Evolutionary conservation across 2,888 invertebrate species (phyloP).

Genomic region (Cartodere bifasciata): DNA sequence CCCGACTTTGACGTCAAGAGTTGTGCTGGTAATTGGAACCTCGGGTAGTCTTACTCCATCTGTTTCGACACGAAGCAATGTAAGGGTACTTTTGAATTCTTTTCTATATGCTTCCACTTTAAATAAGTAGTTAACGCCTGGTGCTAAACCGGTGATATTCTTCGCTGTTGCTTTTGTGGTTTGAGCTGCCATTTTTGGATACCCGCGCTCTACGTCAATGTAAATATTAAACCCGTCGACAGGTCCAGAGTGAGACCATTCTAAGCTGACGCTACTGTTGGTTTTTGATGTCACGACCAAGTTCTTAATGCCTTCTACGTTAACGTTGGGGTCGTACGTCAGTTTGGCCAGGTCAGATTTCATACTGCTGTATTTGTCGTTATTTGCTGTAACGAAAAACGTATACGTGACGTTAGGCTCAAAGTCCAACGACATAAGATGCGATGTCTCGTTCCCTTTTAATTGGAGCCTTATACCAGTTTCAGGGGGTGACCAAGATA

Average conservation of each 20-base stretch:
- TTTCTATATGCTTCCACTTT: conserved; percentile 47
- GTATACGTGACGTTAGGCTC: conserved; percentile 48
- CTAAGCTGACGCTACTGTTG: conserved; percentile 41
- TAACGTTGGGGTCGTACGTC: conserved; percentile 50
- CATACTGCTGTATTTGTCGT: conserved; percentile 45
- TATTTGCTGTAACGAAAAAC: conserved; percentile 62
- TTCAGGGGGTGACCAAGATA: conserved; percentile 49
- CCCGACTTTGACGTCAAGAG: conserved; percentile 40
- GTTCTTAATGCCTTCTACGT: conserved; percentile 47
- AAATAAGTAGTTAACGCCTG: conserved; percentile 42
- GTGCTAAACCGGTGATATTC: conserved; percentile 29
- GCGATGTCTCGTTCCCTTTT: conserved; percentile 36
- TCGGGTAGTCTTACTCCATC: conserved; percentile 39
- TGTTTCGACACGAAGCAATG: conserved; percentile 37
- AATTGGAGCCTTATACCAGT: conserved; percentile 41
- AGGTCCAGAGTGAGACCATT: conserved; percentile 40
- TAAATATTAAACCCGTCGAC: conserved; percentile 25
- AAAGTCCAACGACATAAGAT: conserved; percentile 43
- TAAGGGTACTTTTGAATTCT: conserved; percentile 41
- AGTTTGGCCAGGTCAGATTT: conserved; percentile 46
- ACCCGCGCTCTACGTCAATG: conserved; percentile 38
- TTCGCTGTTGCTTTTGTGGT: conserved; percentile 37
- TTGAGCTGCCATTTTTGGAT: conserved; percentile 39
- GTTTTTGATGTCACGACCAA: conserved; percentile 39
- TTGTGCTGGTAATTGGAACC: conserved; percentile 37